Evolutionary conservation across 2,797 vertebrate genomes (phyloP).

Genomic region (Lepus oiostolus): DNA sequence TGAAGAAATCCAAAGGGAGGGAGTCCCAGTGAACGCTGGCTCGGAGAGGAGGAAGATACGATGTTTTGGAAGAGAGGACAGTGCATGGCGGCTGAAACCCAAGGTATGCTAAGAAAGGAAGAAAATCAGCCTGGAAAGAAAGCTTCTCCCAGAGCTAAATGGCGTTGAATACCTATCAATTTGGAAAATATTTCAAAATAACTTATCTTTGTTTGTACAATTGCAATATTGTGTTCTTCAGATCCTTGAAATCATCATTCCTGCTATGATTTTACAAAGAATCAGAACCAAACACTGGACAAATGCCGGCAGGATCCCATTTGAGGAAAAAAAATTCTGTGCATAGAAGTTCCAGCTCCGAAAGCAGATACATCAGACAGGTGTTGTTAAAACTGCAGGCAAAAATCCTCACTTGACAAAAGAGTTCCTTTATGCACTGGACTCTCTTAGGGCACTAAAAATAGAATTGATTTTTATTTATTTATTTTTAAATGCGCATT

Average conservation of each 20-base stretch:
- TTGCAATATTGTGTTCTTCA: not conserved
- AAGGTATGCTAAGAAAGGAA: not conserved
- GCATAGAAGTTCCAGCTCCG: not conserved
- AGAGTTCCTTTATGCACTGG: not conserved
- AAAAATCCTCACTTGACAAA: not conserved
- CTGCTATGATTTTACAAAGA: constrained; percentile 11
- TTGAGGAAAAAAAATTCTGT: not conserved
- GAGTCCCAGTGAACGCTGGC: not conserved
- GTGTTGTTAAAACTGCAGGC: not conserved
- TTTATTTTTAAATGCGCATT: not conserved
- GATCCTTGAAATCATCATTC: not conserved
- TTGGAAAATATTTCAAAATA: not conserved
- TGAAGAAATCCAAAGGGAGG: not conserved
- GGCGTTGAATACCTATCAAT: not conserved
- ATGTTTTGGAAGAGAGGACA: not conserved
- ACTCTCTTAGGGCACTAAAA: not conserved
- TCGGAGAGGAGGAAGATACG: not conserved
- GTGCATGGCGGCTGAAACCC: not conserved
- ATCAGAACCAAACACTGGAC: not conserved
- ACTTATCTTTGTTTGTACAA: not conserved
- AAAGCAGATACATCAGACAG: not conserved
- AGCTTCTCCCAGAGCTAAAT: not conserved
- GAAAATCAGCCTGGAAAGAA: not conserved
- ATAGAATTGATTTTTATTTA: not conserved
- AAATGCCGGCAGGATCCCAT: not conserved